Evolutionary conservation across 1,140 invertebrate genomes (phyloP).

Genomic region (Sycophaga agraensis): DNA sequence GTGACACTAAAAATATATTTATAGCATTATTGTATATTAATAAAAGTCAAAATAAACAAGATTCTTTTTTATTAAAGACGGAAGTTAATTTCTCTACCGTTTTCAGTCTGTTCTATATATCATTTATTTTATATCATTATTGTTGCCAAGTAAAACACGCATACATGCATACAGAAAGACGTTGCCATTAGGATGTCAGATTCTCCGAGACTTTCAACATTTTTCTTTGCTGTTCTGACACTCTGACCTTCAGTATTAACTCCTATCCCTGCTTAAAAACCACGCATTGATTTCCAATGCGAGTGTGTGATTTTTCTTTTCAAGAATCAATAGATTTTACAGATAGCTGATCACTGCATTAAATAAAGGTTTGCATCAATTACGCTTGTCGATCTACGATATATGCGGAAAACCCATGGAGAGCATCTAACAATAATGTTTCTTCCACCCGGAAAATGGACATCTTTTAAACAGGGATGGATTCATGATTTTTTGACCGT

Average conservation of each 20-base stretch:
- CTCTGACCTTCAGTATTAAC: no score
- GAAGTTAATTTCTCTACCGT: conserved; percentile 26
- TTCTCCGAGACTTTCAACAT: conserved; percentile 23
- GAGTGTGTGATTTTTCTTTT: background rate
- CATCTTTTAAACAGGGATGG: conserved; percentile 7
- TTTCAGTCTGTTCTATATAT: conserved; percentile 25
- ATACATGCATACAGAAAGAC: conserved; percentile 18
- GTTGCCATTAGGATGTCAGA: background rate
- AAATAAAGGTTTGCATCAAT: no score
- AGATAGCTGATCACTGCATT: no score
- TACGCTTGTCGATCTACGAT: background rate
- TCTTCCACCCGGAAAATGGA: no score
- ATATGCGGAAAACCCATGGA: conserved; percentile 15
- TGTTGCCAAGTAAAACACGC: conserved; percentile 19
- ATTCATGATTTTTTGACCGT: background rate
- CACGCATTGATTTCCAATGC: background rate
- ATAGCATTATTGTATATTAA: background rate
- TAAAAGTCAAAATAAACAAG: background rate
- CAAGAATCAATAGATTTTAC: background rate
- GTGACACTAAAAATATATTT: background rate
- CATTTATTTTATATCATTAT: conserved; percentile 2
- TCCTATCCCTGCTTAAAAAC: conserved; percentile 6
- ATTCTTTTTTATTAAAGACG: conserved; percentile 3
- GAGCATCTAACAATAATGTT: background rate
- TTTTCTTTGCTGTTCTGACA: background rate